A percentile compares a stretch with the other conserved stretches of the same genome.
Conservation (phyloP, 2,888 invertebrate genomes). For the Ochropleura leucogaster region DNA sequence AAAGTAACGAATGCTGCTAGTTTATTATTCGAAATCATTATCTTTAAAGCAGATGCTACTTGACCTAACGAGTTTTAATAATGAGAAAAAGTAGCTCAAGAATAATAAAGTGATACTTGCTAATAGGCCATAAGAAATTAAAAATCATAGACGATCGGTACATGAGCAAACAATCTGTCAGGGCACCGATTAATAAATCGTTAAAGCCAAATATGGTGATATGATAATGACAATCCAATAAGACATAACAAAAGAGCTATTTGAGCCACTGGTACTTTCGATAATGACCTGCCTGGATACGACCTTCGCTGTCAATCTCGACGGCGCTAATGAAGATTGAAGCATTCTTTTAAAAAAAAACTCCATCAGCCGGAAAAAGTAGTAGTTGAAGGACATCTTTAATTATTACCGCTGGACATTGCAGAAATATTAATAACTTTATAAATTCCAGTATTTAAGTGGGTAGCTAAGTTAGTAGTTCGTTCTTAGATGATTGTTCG, state of each 20-base stretch:
- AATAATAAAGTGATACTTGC: constrained; percentile 34
- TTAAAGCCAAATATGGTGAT: constrained; percentile 75
- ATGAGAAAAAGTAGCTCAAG: constrained; percentile 20
- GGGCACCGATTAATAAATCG: constrained; percentile 73
- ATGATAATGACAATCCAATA: constrained; percentile 76
- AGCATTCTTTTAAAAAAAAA: constrained; percentile 64
- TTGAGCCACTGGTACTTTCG: constrained; percentile 71
- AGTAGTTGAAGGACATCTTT: constrained; percentile 58
- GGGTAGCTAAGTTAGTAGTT: constrained; percentile 15
- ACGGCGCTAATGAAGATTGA: constrained; percentile 78
- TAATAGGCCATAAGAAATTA: constrained; percentile 36
- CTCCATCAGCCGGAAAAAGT: constrained; percentile 52
- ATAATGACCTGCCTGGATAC: constrained; percentile 74
- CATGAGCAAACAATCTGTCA: constrained; percentile 65
- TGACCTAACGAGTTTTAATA: constrained; percentile 26
- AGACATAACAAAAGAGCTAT: constrained; percentile 74
- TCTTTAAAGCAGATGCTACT: not conserved
- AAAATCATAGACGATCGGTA: constrained; percentile 36
- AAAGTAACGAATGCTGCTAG: not conserved
- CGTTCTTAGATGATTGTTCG: constrained; percentile 46
- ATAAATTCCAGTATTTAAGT: constrained; percentile 17
- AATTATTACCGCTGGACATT: constrained; percentile 51
- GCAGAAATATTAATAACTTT: constrained; percentile 46
- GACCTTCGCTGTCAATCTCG: constrained; percentile 82
- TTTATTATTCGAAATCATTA: constrained; percentile 14